A percentile compares a stretch with the other conserved stretches of the same genome.
phyloP scores from a whole-genome alignment of 2,888 invertebrate species.

The Caenorhabditis sulstoni region DNA sequence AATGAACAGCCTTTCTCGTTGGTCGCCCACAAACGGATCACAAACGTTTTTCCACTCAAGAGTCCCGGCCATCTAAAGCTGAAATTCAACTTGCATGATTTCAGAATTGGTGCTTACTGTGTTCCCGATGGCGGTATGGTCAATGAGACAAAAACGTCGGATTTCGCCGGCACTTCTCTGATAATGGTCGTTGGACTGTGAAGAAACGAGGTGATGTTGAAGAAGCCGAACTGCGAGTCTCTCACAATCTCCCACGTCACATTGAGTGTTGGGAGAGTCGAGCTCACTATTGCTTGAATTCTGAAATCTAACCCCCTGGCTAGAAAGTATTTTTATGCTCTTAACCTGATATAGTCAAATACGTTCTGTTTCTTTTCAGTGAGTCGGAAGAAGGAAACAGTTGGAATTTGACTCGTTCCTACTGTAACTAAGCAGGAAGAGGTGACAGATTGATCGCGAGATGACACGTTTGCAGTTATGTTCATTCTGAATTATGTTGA shows the following conservation, averaged over 20 bases:
- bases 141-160: conserved; percentile 59
- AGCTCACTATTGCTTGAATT: conserved; percentile 56
- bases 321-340: not conserved
- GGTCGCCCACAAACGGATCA: conserved; percentile 48
- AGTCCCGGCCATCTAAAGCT: conserved; percentile 44
- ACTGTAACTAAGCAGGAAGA: conserved; percentile 52
- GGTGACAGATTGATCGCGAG: conserved; percentile 45
- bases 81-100: not conserved
- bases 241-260: conserved; percentile 53
- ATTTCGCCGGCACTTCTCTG: conserved; percentile 30
- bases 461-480: conserved; percentile 38
- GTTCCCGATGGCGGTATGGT: conserved; percentile 66
- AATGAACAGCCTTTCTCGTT: conserved; percentile 54
- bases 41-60: conserved; percentile 51
- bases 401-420: conserved; percentile 39
- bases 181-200: conserved; percentile 46
- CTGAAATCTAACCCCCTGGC: conserved; percentile 1
- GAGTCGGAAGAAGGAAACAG: conserved; percentile 39
- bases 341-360: conserved; percentile 57
- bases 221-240: conserved; percentile 47
- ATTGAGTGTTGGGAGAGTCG: conserved; percentile 31
- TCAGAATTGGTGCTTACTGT: conserved; percentile 18
- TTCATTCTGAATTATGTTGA: conserved; percentile 44
- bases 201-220: conserved; percentile 50
- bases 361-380: conserved; percentile 52